Base-by-base conservation (phyloP, 2,797 vertebrate species). In the Momotus momota region DNA sequence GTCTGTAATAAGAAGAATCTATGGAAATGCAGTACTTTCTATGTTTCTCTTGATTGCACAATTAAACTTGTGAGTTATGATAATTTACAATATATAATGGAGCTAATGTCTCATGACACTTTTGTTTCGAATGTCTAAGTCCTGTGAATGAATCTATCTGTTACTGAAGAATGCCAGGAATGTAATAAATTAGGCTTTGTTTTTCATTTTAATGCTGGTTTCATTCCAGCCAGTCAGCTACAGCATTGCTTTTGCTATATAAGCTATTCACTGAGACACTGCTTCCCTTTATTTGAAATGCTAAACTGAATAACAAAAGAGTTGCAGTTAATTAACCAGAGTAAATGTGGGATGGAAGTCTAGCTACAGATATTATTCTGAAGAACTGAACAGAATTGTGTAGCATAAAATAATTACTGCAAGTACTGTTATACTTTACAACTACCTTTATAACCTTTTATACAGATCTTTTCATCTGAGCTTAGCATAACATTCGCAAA, bases 121-220 rank as follows among this genome's bases (percentile, higher is more conserved):
- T 79, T 49, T 49, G 66, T 70, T 94, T 96, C 85, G 65, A 60
- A 80, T 2, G 1, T 69, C 81, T 71, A 77, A 95, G 62, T 83
- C 46, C 48, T 78, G 46, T 90, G 91, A 97, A 95, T 91, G 70
- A 94, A 94, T 86, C 45, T 90, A 57, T 94, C 93, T 96, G 89
- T 96, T 95, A 48, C 35, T 77, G 74, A 93, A 85, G 80, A 96
- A 94, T 77, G 64, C 25, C 72, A 81, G 60, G 54, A 93, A 94
- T 66, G 48, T 57, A 87, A 86, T 65, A 94, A 96, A 85, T 78
- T 48, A 54, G 21, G 40, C 85, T 91, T 86, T 97, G 88, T 95
- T 92, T 90, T 90, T 77, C 45, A 51, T 84, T 94, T 85, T 93
- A 91, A 77, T 90, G 60, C 55, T 71, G 70, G 10, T 48, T 95